Percentiles rank a stretch among this genome's conserved stretches.
These are phyloP conservation scores for Origma solitaria DNA, from an alignment of 2,113 vertebrate genomes.

Conservation along the genomic window DNA sequence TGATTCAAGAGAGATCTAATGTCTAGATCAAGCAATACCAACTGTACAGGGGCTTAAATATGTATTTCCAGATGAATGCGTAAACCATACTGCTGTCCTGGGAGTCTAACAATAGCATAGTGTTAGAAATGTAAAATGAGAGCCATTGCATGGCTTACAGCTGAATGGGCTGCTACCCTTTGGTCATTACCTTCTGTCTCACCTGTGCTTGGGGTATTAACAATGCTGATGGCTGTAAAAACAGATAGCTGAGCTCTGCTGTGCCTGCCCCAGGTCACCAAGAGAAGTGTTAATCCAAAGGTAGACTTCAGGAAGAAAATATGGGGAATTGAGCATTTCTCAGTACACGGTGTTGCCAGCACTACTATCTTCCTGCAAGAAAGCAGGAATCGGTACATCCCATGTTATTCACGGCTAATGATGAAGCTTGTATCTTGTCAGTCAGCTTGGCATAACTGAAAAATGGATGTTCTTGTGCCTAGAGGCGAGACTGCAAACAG, in stretches of 20 bases:
- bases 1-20: constrained; percentile 20
- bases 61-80: constrained; percentile 50
- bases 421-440: neutral
- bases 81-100: neutral
- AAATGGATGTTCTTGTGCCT: constrained; percentile 3
- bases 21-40: constrained; percentile 36
- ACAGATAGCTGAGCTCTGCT: neutral
- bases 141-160: neutral
- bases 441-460: neutral
- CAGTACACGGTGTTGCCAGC: neutral
- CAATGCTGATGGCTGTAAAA: neutral
- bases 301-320: neutral
- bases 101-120: neutral
- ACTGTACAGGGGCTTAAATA: constrained; percentile 16
- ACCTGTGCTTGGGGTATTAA: neutral
- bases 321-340: neutral
- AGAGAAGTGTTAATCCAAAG: neutral
- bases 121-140: neutral
- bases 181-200: neutral
- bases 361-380: neutral
- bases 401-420: neutral
- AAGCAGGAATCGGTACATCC: neutral
- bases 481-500: constrained; percentile 74
- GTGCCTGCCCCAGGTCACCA: neutral
- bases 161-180: neutral